These are phyloP conservation scores for Phyllopteryx taeniolatus DNA, from an alignment of 2,113 vertebrate species.

Conservation along the genomic window DNA sequence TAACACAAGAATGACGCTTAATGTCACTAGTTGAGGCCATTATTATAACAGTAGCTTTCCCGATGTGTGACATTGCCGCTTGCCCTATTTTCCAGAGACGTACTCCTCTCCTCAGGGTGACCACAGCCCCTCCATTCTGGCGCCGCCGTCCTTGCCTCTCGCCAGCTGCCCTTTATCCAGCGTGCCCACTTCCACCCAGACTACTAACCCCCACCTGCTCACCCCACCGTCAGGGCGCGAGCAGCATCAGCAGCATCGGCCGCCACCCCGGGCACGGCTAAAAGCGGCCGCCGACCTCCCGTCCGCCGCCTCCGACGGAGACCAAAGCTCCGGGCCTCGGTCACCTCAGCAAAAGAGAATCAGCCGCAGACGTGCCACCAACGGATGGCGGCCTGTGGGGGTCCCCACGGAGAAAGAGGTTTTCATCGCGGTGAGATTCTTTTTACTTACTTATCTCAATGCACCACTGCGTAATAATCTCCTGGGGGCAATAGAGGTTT, in stretches of 20 bases:
- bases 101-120: slow-evolving; percentile 83
- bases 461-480: background rate
- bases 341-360: slow-evolving; percentile 78
- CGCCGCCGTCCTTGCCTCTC: slow-evolving; percentile 83
- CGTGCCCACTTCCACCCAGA: slow-evolving; percentile 84
- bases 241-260: slow-evolving; percentile 59
- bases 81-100: slow-evolving; percentile 55
- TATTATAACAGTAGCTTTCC: background rate
- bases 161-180: slow-evolving; percentile 88
- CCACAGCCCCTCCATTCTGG: slow-evolving; percentile 84
- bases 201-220: slow-evolving; percentile 82
- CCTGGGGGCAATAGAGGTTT: slow-evolving; percentile 9
- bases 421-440: slow-evolving; percentile 85
- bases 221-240: slow-evolving; percentile 81
- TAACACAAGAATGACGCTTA: too few species aligned
- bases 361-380: slow-evolving; percentile 83
- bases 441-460: background rate
- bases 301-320: slow-evolving; percentile 79
- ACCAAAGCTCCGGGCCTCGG: slow-evolving; percentile 74
- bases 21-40: background rate
- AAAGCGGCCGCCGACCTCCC: slow-evolving; percentile 79
- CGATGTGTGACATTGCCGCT: background rate
- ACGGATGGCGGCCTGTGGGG: slow-evolving; percentile 90
- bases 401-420: slow-evolving; percentile 86
- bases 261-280: slow-evolving; percentile 61